Conservation (phyloP, 2,113 vertebrate genomes). For the Oostethus manadensis region DNA sequence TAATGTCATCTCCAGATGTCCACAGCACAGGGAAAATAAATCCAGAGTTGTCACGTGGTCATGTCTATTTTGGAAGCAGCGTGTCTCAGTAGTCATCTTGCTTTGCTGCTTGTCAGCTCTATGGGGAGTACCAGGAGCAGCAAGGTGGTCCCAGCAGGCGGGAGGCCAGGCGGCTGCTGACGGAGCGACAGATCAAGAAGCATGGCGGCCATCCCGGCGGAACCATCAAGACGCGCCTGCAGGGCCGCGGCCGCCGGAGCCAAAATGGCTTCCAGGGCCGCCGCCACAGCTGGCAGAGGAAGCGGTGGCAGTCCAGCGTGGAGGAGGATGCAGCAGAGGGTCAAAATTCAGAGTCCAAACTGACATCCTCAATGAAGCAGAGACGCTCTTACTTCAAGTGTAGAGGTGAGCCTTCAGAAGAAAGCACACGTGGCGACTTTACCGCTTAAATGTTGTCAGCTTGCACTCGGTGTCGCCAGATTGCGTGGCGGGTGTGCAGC, state of each 20-base stretch:
- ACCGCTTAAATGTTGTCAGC: background rate
- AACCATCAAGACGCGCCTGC: conserved; percentile 24
- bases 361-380: conserved; percentile 57
- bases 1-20: conserved; percentile 45
- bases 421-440: too few species aligned
- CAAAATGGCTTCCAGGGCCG: conserved; percentile 41
- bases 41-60: conserved; percentile 41
- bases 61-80: conserved; percentile 41
- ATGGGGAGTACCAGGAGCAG: conserved; percentile 82
- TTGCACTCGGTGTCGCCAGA: conserved; percentile 59
- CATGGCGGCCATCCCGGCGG: conserved; percentile 30
- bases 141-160: conserved; percentile 68
- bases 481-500: conserved; percentile 75
- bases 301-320: conserved; percentile 30
- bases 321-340: conserved; percentile 15
- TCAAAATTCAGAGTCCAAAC: conserved; percentile 14
- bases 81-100: background rate
- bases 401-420: conserved; percentile 65
- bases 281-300: conserved; percentile 17
- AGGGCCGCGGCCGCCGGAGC: conserved; percentile 12
- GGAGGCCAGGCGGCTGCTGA: conserved; percentile 71
- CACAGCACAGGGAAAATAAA: conserved; percentile 34
- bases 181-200: conserved; percentile 68
- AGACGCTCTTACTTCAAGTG: conserved; percentile 78
- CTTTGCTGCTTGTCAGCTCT: conserved; percentile 65